Evolutionary conservation across 2,113 vertebrate genomes (phyloP), one percentile per base, ranked within the genome.

Genomic region (Asarcornis scutulata): DNA sequence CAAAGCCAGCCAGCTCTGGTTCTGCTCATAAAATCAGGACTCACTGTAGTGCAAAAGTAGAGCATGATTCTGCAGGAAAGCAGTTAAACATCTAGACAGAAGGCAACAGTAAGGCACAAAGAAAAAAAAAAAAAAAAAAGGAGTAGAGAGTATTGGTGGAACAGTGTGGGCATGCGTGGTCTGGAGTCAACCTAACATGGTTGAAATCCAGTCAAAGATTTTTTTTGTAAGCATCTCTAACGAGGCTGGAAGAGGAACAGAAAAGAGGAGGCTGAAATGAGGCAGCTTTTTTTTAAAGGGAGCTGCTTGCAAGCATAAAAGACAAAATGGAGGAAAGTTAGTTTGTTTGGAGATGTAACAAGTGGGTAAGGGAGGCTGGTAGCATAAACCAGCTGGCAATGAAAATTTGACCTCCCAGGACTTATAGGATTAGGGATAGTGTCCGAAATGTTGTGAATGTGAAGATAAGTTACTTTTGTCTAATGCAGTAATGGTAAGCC

Each of bases 111-210:
- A 86, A 66, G 34, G n/a, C 40, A 73, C 12, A 44, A 60, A 79
- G 15, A 32, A 48, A 78, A 66, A 82, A 73, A 85, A 46, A 46
- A 44, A 44, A 44, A 44, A 40, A 46, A 46, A 20, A 17, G 7
- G 31, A 80, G 3, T 20, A 29, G 1, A 3, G 25, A 80, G 4
- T 20, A 72, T 31, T 5, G 14, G 22, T 23, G 22, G 13, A 17
- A 58, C 7, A 46, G 26, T 12, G 11, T 25, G 36, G 31, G 2
- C 36, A 2, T 52, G 34, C 1, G 0, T 44, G 11, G 14, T 34
- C 29, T 38, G 34, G 17, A 80, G 22, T 9, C 64, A 6, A 21
- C 5, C 8, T 14, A 63, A 36, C 4, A 12, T 12, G 11, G 13
- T 17, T 58, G 15, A 9, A 52, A 11, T 38, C 32, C 6, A 46